Evolutionary conservation across 2,888 invertebrate genomes (phyloP).

Genomic region (Chironomus tentans): DNA sequence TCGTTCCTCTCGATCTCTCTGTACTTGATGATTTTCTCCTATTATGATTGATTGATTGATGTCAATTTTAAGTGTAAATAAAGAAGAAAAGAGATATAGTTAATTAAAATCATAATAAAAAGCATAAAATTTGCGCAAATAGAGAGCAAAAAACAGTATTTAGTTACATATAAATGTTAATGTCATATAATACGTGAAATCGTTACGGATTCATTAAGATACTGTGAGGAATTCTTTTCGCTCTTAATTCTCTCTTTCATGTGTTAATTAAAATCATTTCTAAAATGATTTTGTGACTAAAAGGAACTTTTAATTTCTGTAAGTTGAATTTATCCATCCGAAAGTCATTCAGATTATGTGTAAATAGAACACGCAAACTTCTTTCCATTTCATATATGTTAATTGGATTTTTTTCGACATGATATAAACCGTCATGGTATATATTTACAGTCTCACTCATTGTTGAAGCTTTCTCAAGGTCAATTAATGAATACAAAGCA

Average conservation of each 20-base stretch:
- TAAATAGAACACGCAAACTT: neutral
- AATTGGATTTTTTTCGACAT: neutral
- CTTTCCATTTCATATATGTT: neutral
- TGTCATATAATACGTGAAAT: too few relatives aligned
- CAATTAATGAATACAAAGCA: neutral
- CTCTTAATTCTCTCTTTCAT: neutral
- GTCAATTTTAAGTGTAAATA: neutral
- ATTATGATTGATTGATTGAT: neutral
- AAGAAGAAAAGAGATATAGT: neutral
- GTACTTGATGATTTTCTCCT: neutral
- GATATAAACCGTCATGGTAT: neutral
- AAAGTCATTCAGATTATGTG: neutral
- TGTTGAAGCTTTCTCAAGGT: neutral
- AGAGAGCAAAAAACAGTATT: too few relatives aligned
- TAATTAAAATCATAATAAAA: neutral
- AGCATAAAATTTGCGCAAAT: too few relatives aligned
- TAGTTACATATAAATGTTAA: too few relatives aligned
- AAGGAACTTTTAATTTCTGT: neutral
- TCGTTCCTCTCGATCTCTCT: slow-evolving; percentile 24
- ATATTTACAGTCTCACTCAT: neutral
- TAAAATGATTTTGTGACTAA: neutral
- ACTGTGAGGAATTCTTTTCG: neutral
- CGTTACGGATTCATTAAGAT: too few relatives aligned
- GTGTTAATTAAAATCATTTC: neutral
- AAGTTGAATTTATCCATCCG: neutral